Evolutionary conservation across 2,113 vertebrate genomes (phyloP).

Genomic region (Leuciscus idus): DNA sequence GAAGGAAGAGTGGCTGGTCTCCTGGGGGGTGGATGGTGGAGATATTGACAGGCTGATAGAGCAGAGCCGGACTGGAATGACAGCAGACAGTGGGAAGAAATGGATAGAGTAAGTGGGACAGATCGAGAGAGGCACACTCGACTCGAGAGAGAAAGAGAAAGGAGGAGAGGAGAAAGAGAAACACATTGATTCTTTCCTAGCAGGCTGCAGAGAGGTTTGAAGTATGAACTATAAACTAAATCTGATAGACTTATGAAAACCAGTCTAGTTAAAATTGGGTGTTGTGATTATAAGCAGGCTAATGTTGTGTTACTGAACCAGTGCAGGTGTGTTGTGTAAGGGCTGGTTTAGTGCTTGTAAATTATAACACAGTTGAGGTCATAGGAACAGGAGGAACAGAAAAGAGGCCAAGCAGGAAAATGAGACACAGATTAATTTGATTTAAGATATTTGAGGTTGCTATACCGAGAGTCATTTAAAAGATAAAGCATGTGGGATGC

Average conservation of each 20-base stretch:
- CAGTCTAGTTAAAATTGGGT: neutral
- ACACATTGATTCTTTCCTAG: slow-evolving; percentile 11
- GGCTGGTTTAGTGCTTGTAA: neutral
- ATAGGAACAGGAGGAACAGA: neutral
- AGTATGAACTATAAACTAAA: neutral
- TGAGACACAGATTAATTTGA: neutral
- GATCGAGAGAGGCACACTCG: neutral
- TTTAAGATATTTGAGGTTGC: neutral
- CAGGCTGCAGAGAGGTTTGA: neutral
- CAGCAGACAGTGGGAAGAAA: slow-evolving; percentile 34
- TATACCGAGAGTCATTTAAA: slow-evolving; percentile 3
- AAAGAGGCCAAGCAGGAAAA: neutral
- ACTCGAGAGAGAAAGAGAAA: neutral
- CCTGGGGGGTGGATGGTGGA: slow-evolving; percentile 50
- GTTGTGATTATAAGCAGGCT: neutral
- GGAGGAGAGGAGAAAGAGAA: slow-evolving; percentile 39
- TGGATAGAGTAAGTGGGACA: neutral
- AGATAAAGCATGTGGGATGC: slow-evolving; percentile 28
- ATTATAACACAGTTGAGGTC: slow-evolving; percentile 4
- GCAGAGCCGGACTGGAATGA: slow-evolving; percentile 60
- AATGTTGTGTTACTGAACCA: slow-evolving; percentile 1
- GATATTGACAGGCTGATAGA: slow-evolving; percentile 56
- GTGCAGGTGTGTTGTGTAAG: slow-evolving; percentile 41
- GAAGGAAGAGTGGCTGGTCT: slow-evolving; percentile 56
- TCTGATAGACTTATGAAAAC: slow-evolving; percentile 22